These are phyloP conservation scores for Drosophila greeni DNA, from an alignment of 2,888 invertebrate species.

Conservation along the genomic window DNA sequence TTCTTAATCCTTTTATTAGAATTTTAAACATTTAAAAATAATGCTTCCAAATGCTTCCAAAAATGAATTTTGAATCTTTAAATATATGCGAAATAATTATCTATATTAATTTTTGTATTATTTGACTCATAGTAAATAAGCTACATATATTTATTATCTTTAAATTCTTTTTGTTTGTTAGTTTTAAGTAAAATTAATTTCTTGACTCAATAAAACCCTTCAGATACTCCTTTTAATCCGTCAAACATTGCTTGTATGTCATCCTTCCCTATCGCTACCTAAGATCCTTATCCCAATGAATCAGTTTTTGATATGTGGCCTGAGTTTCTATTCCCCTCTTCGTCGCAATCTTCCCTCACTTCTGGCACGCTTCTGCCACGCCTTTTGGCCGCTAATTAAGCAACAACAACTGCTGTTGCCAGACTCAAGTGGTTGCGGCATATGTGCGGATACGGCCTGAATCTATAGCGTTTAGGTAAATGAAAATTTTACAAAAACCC, in stretches of 20 bases:
- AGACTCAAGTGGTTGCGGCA: conserved; percentile 37
- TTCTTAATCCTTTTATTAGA: background rate
- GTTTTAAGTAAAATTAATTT: background rate
- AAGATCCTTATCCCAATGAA: conserved; percentile 8
- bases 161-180: background rate
- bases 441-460: conserved; percentile 34
- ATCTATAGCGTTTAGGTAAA: conserved; percentile 48
- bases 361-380: conserved; percentile 60
- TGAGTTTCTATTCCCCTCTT: background rate
- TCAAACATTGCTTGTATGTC: background rate
- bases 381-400: conserved; percentile 57
- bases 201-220: background rate
- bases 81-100: no score
- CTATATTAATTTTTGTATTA: background rate
- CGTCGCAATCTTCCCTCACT: conserved; percentile 34
- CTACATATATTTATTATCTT: background rate
- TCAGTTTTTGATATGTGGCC: conserved; percentile 6
- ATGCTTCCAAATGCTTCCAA: no score
- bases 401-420: conserved; percentile 52
- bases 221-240: background rate
- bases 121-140: background rate
- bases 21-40: no score
- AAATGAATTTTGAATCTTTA: no score
- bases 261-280: conserved; percentile 3
- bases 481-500: conserved; percentile 51